phyloP scores from a whole-genome alignment of 2,113 vertebrate genomes.

The Ahaetulla prasina region DNA sequence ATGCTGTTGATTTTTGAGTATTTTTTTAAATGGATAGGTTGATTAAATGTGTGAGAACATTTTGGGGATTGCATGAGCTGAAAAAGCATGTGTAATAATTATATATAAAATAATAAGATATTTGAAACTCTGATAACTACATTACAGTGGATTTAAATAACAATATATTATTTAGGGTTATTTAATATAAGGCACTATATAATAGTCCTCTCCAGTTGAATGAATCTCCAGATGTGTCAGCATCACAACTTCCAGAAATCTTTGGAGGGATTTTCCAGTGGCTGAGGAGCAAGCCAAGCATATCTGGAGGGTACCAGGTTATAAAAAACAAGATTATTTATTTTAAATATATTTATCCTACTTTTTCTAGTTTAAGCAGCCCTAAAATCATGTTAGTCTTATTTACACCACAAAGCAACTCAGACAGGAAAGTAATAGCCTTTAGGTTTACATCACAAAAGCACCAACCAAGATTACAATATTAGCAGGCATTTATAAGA shows the following conservation, averaged over 20 bases:
- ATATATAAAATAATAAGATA: background rate
- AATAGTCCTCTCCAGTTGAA: background rate
- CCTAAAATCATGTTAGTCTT: background rate
- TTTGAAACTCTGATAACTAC: background rate
- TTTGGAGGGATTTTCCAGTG: background rate
- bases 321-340: background rate
- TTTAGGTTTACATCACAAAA: background rate
- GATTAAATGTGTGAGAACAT: background rate
- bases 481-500: background rate
- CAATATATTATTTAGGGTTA: background rate
- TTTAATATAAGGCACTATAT: background rate
- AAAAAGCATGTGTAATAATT: background rate
- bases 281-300: background rate
- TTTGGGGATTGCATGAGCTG: background rate
- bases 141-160: background rate
- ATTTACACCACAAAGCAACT: background rate
- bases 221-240: background rate
- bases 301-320: background rate
- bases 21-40: background rate
- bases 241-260: background rate
- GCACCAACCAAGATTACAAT: background rate
- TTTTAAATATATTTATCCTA: background rate
- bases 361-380: background rate
- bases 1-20: background rate
- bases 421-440: background rate